Conservation (phyloP, 2,797 vertebrate species). For the Squalus acanthias region DNA sequence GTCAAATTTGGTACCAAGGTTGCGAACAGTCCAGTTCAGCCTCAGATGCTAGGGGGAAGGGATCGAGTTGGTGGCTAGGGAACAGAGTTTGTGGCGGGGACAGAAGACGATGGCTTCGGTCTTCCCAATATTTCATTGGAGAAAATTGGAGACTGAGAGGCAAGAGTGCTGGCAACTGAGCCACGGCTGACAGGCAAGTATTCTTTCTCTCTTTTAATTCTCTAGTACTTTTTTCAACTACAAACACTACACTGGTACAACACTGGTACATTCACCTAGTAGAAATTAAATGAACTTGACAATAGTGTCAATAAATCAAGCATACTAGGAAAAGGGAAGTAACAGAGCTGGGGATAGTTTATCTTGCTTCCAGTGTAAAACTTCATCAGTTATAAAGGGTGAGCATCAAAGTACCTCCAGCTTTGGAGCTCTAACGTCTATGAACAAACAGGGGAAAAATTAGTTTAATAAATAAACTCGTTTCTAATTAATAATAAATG, state of each 20-base stretch:
- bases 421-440: neutral
- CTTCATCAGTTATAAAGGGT: neutral
- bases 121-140: too few relatives aligned
- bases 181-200: neutral
- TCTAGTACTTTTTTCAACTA: neutral
- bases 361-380: neutral
- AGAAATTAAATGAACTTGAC: neutral
- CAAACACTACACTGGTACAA: neutral
- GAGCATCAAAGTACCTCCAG: neutral
- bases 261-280: neutral
- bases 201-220: neutral
- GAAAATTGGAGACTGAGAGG: too few relatives aligned
- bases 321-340: neutral
- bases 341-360: neutral
- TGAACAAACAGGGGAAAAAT: neutral
- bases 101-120: too few relatives aligned
- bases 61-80: too few relatives aligned
- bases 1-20: too few relatives aligned
- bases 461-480: neutral
- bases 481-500: neutral
- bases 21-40: too few relatives aligned
- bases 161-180: too few relatives aligned
- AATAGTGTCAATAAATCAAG: neutral
- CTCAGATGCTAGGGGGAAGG: too few relatives aligned
- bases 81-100: too few relatives aligned